Conservation (phyloP, 2,113 vertebrate genomes). For the Gasterosteus nipponicus region DNA sequence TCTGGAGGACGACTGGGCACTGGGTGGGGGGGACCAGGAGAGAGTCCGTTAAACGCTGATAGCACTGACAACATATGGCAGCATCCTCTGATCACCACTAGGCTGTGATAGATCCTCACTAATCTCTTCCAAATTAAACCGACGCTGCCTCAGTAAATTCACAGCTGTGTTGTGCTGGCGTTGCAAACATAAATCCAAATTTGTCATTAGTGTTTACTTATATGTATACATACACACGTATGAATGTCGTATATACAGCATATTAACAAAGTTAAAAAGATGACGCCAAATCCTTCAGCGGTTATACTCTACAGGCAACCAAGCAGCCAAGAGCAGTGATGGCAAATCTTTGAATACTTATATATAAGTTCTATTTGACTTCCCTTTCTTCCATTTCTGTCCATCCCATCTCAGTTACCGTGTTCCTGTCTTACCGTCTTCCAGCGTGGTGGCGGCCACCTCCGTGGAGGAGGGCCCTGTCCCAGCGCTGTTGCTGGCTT, state of each 20-base stretch:
- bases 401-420: not conserved
- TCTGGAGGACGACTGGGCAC: conserved; percentile 97
- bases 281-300: no score
- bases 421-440: conserved; percentile 86
- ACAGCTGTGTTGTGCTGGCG: not conserved
- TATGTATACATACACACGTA: not conserved
- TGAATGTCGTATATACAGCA: no score
- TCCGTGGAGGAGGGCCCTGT: conserved; percentile 97
- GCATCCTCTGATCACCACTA: conserved; percentile 61
- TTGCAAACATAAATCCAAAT: not conserved
- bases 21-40: conserved; percentile 62
- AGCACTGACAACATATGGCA: conserved; percentile 3
- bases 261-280: no score
- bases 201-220: not conserved
- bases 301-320: no score
- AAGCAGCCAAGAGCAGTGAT: no score
- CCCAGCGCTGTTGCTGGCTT: conserved; percentile 96
- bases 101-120: conserved; percentile 57
- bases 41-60: not conserved
- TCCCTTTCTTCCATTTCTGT: not conserved
- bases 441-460: conserved; percentile 94
- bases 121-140: not conserved
- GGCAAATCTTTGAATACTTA: no score
- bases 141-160: not conserved
- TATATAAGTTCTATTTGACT: not conserved